A percentile compares a stretch with the other conserved stretches of the same genome.
These are phyloP conservation scores for Tragelaphus scriptus DNA, from an alignment of 2,113 vertebrate species.

Conservation along the genomic window DNA sequence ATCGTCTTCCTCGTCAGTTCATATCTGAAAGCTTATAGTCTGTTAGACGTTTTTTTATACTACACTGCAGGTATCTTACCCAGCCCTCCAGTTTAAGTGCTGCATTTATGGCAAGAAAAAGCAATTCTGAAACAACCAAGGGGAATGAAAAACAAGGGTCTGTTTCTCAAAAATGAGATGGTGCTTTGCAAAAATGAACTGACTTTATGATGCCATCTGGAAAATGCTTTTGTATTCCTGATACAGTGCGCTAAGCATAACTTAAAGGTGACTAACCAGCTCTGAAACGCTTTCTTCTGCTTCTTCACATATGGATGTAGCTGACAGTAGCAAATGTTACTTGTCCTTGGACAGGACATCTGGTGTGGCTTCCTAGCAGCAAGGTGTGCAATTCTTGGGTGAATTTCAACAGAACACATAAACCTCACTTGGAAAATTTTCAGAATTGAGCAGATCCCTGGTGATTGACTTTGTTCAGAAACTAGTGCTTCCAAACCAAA, in stretches of 20 bases:
- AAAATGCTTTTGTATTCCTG: slow-evolving; percentile 62
- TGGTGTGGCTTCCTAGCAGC: slow-evolving; percentile 7
- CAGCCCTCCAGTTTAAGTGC: not conserved
- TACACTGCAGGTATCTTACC: not conserved
- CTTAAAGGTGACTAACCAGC: slow-evolving; percentile 59
- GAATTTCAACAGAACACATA: not conserved
- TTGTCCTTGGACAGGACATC: slow-evolving; percentile 44
- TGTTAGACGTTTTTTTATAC: slow-evolving; percentile 4
- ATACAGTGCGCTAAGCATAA: slow-evolving; percentile 38
- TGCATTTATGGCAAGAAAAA: slow-evolving; percentile 32
- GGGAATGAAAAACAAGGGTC: slow-evolving; percentile 42
- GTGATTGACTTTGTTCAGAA: not conserved
- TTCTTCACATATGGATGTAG: slow-evolving; percentile 44
- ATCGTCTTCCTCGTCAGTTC: not conserved
- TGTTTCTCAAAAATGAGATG: slow-evolving; percentile 58
- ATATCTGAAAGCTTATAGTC: not conserved
- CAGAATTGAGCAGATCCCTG: not conserved
- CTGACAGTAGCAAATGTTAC: slow-evolving; percentile 28
- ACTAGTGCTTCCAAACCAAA: not conserved
- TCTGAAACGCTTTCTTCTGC: slow-evolving; percentile 18
- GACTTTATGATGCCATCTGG: slow-evolving; percentile 65
- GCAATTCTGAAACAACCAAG: not conserved
- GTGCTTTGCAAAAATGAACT: slow-evolving; percentile 60
- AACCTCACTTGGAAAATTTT: slow-evolving; percentile 13
- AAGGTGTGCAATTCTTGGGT: not conserved